phyloP scores from a whole-genome alignment of 2,113 vertebrate genomes.

The Otocyon megalotis region DNA sequence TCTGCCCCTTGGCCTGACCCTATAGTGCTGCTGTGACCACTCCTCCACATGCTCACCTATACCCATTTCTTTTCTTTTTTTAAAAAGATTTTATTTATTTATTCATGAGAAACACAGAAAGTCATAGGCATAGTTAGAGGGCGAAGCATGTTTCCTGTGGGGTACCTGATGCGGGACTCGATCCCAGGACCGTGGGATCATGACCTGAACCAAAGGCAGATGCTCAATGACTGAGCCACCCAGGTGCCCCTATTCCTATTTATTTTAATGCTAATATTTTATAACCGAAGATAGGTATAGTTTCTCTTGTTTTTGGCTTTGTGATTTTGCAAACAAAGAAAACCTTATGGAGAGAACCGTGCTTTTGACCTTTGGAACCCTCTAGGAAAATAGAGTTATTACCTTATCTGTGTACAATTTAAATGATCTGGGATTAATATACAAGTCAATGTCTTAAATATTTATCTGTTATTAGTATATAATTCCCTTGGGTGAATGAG shows the following conservation, averaged over 20 bases:
- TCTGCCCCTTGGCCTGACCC: background rate
- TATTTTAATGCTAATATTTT: constrained; percentile 31
- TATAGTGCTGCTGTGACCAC: background rate
- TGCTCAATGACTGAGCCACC: too few species aligned
- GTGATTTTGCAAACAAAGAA: background rate
- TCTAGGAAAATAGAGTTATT: background rate
- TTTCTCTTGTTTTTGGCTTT: constrained; percentile 11
- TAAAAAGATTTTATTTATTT: too few species aligned
- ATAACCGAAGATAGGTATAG: background rate
- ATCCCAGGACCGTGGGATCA: too few species aligned
- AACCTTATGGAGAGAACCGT: background rate
- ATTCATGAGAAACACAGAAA: too few species aligned
- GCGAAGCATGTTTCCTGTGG: too few species aligned
- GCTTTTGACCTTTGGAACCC: constrained; percentile 1
- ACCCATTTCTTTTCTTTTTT: background rate
- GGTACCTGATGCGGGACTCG: too few species aligned
- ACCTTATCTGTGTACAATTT: background rate
- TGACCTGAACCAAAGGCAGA: too few species aligned
- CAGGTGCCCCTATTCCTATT: background rate
- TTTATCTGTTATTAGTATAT: background rate
- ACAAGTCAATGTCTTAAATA: background rate
- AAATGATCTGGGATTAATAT: background rate
- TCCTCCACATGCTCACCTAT: background rate
- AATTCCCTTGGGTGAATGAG: background rate
- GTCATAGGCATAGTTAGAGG: too few species aligned